phyloP scores from a whole-genome alignment of 2,113 vertebrate species.

The Oncorhynchus keta region DNA sequence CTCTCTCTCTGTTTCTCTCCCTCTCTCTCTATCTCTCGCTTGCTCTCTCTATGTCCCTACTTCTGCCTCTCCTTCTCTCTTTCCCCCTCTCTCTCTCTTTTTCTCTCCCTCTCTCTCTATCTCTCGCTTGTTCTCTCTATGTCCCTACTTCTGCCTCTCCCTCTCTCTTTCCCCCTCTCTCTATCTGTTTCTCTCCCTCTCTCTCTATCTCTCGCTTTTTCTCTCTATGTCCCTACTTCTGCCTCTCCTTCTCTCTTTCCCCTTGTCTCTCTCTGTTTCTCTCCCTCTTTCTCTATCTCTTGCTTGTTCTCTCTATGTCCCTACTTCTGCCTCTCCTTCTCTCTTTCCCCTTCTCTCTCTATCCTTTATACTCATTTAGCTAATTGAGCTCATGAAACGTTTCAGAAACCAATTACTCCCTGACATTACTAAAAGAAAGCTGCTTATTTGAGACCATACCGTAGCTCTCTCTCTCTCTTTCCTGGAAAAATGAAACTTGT shows the following conservation, averaged over 20 bases:
- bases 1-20: conserved; percentile 17
- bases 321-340: no score
- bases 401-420: conserved; percentile 73
- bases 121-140: no score
- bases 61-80: no score
- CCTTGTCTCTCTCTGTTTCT: conserved; percentile 32
- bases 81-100: no score
- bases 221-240: conserved; percentile 3
- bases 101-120: no score
- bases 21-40: neutral
- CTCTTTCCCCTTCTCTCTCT: conserved; percentile 2
- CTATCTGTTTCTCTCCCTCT: neutral
- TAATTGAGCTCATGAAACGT: conserved; percentile 74
- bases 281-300: no score
- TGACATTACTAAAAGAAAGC: conserved; percentile 61
- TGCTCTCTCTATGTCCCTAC: neutral
- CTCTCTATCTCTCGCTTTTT: neutral
- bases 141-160: neutral
- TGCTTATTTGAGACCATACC: neutral
- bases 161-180: no score
- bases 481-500: conserved; percentile 47
- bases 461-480: conserved; percentile 46
- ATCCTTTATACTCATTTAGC: conserved; percentile 68
- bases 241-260: conserved; percentile 22
- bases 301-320: no score